Evolutionary conservation across 2,113 vertebrate species (phyloP), one percentile per base, ranked within the genome.

Genomic region (Macquaria australasica): DNA sequence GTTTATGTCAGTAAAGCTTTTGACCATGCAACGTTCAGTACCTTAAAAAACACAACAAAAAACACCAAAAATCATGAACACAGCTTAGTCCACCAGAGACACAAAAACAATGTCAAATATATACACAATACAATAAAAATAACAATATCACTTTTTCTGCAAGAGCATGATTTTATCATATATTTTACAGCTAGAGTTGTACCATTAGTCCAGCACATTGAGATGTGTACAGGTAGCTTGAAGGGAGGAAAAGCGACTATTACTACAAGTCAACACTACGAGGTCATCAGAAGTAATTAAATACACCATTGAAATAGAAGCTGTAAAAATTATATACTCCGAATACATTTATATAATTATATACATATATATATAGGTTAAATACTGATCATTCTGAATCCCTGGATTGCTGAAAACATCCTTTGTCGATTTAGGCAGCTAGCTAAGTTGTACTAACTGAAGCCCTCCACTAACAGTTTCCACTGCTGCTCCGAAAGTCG

Each of bases 301-400:
- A 95, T 95, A 95, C 68, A 77, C 67, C 88, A 91, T 79, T 73
- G 73, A 89, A 92, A 94, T 84, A 91, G 85, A 94, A 86, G 86
- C 91, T 87, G 92, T 91, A 90, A 90, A 92, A 93, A 95, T 91
- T 92, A 94, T 92, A 94, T 92, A 93, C 93, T 93, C 93, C 89
- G 78, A 91, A 93, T 91, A 94, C 87, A 95, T 87, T 89, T 92
- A 90, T 88, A 92, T 88, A 91, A 88, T 89, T 91, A 94, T 93
- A 87, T 95, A 91, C 90, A 93, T 75, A 90, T 89, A 87, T 89
- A 90, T 92, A 93, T 89, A 89, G 94, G 91, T 95, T 94, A 95
- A 96, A 96, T 96, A 96, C 96, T 95, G 95, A 95, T 93, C 90
- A 90, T 88, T 90, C 83, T 92, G 87, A 92, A 93, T 95, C 93